Percentiles rank a stretch among this genome's conserved stretches.
phyloP scores from a whole-genome alignment of 2,888 invertebrate species.

The Heteromyza rotundicornis region DNA sequence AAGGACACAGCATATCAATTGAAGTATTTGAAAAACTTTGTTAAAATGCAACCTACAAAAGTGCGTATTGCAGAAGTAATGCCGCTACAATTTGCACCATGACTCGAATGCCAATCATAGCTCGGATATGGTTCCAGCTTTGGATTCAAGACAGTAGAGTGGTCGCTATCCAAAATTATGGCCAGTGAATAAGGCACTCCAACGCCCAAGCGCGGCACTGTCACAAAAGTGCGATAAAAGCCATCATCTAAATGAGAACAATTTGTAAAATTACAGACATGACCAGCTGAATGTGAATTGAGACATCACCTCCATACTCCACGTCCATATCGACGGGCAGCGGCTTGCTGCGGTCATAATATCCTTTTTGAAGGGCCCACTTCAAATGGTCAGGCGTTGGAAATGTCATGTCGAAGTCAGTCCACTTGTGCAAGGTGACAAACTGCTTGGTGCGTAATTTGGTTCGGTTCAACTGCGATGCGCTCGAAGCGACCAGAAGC shows the following conservation, averaged over 20 bases:
- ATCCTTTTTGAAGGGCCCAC: slow-evolving; percentile 61
- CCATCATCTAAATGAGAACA: slow-evolving; percentile 41
- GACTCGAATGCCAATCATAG: slow-evolving; percentile 69
- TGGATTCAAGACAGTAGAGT: slow-evolving; percentile 42
- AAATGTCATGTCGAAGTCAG: slow-evolving; percentile 70
- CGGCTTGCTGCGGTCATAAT: slow-evolving; percentile 68
- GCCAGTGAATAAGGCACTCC: slow-evolving; percentile 78
- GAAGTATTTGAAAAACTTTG: not conserved
- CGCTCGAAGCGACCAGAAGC: too few relatives aligned
- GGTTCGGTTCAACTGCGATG: too few relatives aligned
- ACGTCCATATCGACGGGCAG: slow-evolving; percentile 66
- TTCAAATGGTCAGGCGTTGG: slow-evolving; percentile 63
- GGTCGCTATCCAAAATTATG: slow-evolving; percentile 63
- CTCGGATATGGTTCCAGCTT: slow-evolving; percentile 70
- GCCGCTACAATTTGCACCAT: slow-evolving; percentile 69
- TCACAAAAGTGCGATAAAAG: slow-evolving; percentile 70
- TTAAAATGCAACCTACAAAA: slow-evolving; percentile 66
- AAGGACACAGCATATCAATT: not conserved
- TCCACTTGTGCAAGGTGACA: slow-evolving; percentile 70
- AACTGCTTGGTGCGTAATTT: slow-evolving; percentile 53
- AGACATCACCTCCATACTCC: slow-evolving; percentile 56
- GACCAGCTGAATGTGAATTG: too few relatives aligned
- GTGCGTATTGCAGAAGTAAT: slow-evolving; percentile 78
- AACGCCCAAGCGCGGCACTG: slow-evolving; percentile 74
- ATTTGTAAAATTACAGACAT: too few relatives aligned